phyloP scores from a whole-genome alignment of 2,797 vertebrate species.

The Pogoniulus pusillus region DNA sequence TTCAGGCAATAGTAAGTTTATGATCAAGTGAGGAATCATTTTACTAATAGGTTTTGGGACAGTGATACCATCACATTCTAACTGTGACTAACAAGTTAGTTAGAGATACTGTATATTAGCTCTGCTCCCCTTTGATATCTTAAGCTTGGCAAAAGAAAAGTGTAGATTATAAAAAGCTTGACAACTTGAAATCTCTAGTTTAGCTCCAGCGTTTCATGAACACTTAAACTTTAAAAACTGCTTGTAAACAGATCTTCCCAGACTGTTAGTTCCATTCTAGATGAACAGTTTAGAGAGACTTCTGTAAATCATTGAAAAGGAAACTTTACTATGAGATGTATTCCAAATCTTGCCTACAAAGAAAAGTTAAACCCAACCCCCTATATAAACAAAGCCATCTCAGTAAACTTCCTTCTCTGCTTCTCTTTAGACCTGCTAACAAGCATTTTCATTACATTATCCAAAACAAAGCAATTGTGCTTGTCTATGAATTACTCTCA shows the following conservation, averaged over 20 bases:
- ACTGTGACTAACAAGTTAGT: conserved; percentile 37
- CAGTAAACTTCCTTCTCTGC: background rate
- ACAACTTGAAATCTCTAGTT: conserved; percentile 2
- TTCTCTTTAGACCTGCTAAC: background rate
- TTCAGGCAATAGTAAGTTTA: background rate
- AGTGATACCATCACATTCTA: conserved; percentile 10
- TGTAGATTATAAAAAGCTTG: conserved; percentile 2
- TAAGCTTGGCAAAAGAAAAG: conserved; percentile 36
- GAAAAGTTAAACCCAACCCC: background rate
- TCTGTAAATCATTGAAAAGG: background rate
- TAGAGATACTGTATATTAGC: conserved; percentile 32
- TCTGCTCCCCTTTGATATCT: conserved; percentile 24
- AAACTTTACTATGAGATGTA: background rate
- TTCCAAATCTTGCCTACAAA: background rate
- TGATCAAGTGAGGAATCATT: background rate
- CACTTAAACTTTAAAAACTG: conserved; percentile 20
- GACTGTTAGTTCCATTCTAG: background rate
- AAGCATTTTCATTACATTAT: background rate
- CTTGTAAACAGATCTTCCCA: conserved; percentile 19
- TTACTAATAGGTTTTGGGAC: conserved; percentile 14
- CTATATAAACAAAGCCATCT: background rate
- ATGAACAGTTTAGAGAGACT: background rate
- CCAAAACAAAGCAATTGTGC: background rate
- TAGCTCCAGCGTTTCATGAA: background rate
- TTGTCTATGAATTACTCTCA: background rate